Evolutionary conservation across 2,888 invertebrate species (phyloP).

Genomic region (Mechanitis messenoides): DNA sequence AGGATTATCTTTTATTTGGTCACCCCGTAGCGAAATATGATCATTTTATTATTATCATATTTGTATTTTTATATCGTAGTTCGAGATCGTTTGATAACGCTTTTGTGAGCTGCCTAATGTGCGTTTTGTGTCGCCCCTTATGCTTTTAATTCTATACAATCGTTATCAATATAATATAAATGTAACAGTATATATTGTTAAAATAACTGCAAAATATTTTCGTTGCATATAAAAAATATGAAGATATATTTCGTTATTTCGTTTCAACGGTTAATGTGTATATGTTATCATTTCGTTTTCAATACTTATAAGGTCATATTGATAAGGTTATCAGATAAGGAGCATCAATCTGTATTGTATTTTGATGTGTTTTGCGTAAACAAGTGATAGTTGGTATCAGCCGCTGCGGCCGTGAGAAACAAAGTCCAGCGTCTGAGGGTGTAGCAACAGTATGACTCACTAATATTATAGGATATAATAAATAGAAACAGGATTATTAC

Average conservation of each 20-base stretch:
- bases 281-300: background rate
- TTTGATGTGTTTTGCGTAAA: conserved; percentile 29
- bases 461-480: too few relatives aligned
- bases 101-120: conserved; percentile 41
- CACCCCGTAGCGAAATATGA: conserved; percentile 64
- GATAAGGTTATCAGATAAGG: conserved; percentile 14
- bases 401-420: conserved; percentile 16
- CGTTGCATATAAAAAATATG: background rate
- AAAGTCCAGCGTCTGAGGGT: conserved; percentile 12
- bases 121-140: conserved; percentile 41
- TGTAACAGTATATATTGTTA: background rate
- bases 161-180: conserved; percentile 6
- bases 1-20: conserved; percentile 62
- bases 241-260: too few relatives aligned
- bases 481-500: too few relatives aligned
- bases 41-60: conserved; percentile 72
- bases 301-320: conserved; percentile 7
- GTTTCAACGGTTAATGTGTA: too few relatives aligned
- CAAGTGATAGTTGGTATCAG: conserved; percentile 19
- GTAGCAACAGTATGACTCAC: too few relatives aligned
- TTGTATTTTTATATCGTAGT: conserved; percentile 44
- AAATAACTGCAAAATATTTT: background rate
- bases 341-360: conserved; percentile 24
- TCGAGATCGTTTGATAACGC: conserved; percentile 34
- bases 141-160: conserved; percentile 29